These are phyloP conservation scores for Hydraecia micacea DNA, from an alignment of 2,888 invertebrate genomes.

Conservation along the genomic window DNA sequence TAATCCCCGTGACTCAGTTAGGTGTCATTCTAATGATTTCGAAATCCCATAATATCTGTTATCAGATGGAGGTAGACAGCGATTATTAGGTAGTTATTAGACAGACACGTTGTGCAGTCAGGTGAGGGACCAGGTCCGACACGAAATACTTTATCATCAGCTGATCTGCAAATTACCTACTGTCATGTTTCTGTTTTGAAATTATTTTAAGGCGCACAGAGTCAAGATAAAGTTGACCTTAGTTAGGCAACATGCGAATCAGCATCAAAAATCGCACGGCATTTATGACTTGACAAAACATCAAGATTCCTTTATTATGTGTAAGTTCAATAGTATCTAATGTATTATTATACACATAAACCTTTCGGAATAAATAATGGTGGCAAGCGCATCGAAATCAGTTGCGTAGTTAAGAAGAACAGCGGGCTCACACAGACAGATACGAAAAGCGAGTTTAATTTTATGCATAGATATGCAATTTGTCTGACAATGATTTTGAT, in stretches of 20 bases:
- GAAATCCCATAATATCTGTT: constrained; percentile 8
- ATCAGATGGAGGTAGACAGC: constrained; percentile 40
- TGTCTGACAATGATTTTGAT: neutral
- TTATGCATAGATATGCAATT: neutral
- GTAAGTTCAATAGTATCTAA: neutral
- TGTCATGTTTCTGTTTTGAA: constrained; percentile 15
- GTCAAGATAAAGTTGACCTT: constrained; percentile 10
- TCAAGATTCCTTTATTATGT: neutral
- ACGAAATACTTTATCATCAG: constrained; percentile 8
- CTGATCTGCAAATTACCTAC: constrained; percentile 25
- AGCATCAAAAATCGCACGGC: neutral
- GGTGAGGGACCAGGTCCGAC: constrained; percentile 6
- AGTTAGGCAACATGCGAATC: neutral
- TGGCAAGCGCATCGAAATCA: neutral
- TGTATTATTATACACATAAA: neutral
- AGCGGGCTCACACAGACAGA: neutral
- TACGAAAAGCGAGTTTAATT: neutral
- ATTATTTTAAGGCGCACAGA: neutral
- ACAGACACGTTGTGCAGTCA: constrained; percentile 4
- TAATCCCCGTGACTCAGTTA: neutral
- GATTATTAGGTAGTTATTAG: constrained; percentile 26
- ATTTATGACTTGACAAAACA: neutral
- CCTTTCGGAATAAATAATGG: neutral
- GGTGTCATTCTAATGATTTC: constrained; percentile 9
- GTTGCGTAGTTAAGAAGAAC: neutral